Base-by-base conservation (phyloP, 2,888 invertebrate genomes). In the Cryptus viduatorius region DNA sequence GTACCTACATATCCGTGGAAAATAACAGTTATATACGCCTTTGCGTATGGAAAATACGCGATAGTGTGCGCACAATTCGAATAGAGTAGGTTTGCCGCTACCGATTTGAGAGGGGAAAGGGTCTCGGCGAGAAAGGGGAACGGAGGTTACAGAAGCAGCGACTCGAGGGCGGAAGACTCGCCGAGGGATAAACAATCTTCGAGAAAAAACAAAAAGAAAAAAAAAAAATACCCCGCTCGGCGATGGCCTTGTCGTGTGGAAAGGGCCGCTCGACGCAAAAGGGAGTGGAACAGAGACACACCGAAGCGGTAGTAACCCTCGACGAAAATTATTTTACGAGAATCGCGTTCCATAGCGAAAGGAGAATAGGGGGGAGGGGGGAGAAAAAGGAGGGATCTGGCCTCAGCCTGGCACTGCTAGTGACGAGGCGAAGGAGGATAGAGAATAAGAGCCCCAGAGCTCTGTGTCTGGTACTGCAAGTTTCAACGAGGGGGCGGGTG, bases 301-400 rank as follows among this genome's bases (percentile, higher is more conserved):
- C 77, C 56, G 79, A 75, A 73, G 71, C 79, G 80, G 73, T 64
- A 65, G 65, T 56, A 84, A 82, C 81, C 85, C 79, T 79, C 79
- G 83, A 83, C 83, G 83, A 85, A 87, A 90, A 89, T 89, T 84
- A 89, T 87, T 90, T 89, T 88, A 88, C 87, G 87, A 89, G 87
- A 84, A 88, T 37, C 75, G 83, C 50, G 82, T 64, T 69, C 61
- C 24, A 14, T 24, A 65, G 79, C 48, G 81, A 68, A 67, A 44
- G 84, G 67, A 37, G 68, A 80, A 83, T 59, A 37, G 37, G 77
- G 73, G 80, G 67, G 72, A 48, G 48, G 48, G 48, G 2, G 48
- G 64, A 78, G 69, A 77, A 53, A 16, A 53, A 19, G 10, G 53
- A 19, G 67, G 72, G 68, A 16, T 77, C 68, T 73, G 81, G 69